Evolutionary conservation across 2,888 invertebrate species (phyloP), one percentile per base, ranked within the genome.

Genomic region (Euzetes globulus): DNA sequence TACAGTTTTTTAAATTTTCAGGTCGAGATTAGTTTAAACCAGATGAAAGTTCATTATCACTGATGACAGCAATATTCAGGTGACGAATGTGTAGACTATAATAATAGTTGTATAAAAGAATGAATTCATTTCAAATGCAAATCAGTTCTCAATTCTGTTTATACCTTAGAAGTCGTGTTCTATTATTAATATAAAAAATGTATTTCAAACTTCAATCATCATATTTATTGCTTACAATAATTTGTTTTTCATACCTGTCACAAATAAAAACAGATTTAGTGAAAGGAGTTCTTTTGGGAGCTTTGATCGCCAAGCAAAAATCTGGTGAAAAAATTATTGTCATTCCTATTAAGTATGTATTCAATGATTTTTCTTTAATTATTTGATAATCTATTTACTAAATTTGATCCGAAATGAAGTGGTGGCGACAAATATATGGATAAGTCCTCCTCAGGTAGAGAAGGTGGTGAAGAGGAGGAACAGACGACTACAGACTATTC

Each of bases 251-350:
- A 65, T n/a, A 33, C 37, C 6, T 65, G 13, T 5, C 11, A 37
- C 65, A 65, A 65, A 19, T 11, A 5, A 65, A 37, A n/a, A 7
- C 65, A 7, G 65, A 65, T 37, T 65, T 65, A 65, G 33, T 65
- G 19, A 33, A 65, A n/a, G 65, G 65, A 6, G 37, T 65, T 1
- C 37, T 65, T n/a, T 41, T 65, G 33, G 65, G 65, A 7, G 37
- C 65, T 65, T 9, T 65, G 6, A 65, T 65, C 1, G 65, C 65
- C 6, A 33, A 19, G 29, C 65, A 65, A 19, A 65, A 65, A 17
- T 7, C 27, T 3, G 33, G 37, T 3, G 37, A 65, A 7, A 65
- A 65, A 37, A 37, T 65, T 11, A 37, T 37, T 37, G n/a, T 65
- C 7, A 65, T 65, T 65, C 65, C 65, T 17, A n/a, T 65, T 2